Conservation (phyloP, 1,140 invertebrate genomes). For the Drosophila bocqueti region DNA sequence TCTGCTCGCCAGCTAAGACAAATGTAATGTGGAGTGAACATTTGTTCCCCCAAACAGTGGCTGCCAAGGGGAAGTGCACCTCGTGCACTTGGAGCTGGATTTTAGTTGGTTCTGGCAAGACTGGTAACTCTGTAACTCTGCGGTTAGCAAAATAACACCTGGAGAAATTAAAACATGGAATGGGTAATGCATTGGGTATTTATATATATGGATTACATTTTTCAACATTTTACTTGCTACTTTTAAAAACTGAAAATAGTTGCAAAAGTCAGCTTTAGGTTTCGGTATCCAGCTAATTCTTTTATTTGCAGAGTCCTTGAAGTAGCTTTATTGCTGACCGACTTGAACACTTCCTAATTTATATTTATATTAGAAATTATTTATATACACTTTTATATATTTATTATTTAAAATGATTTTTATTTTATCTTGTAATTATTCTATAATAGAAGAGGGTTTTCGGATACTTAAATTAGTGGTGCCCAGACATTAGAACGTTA, state of each 20-base stretch:
- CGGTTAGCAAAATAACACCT: neutral
- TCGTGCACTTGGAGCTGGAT: constrained; percentile 57
- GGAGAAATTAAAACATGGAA: neutral
- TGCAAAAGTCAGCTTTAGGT: neutral
- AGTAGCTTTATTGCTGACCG: neutral
- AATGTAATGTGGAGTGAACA: constrained; percentile 74
- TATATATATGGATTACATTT: too few relatives aligned
- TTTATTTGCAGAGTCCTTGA: neutral
- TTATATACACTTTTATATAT: too few relatives aligned
- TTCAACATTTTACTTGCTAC: neutral
- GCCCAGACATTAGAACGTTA: too few relatives aligned
- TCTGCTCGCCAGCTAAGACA: constrained; percentile 69
- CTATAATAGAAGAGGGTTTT: too few relatives aligned
- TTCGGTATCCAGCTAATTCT: neutral
- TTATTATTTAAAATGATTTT: too few relatives aligned
- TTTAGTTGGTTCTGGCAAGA: constrained; percentile 50
- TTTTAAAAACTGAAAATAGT: neutral
- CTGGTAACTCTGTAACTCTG: constrained; percentile 5
- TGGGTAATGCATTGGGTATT: neutral
- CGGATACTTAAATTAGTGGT: too few relatives aligned
- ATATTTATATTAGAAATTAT: too few relatives aligned
- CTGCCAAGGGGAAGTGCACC: constrained; percentile 66
- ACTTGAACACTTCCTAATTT: too few relatives aligned
- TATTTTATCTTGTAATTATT: too few relatives aligned
- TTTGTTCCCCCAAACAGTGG: constrained; percentile 37